Base-by-base conservation (phyloP, 2,113 vertebrate genomes). In the Ochotona curzoniae region DNA sequence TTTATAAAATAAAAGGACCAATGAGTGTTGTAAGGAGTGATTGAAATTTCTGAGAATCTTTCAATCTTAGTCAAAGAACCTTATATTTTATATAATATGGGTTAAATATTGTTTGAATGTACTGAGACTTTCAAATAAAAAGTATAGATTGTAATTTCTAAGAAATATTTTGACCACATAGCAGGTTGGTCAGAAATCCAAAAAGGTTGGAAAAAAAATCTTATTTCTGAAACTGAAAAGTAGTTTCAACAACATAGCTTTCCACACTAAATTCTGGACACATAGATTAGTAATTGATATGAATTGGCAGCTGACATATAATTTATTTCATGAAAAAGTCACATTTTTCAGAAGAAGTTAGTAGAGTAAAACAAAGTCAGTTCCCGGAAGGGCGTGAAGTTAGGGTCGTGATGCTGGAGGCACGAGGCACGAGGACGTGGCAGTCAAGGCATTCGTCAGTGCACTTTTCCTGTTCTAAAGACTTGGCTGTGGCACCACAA, bases 281-380 rank as follows among this genome's bases (percentile, higher is more conserved):
- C 20, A 30, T 0, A 8, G 15, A 20, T 63, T 54, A n/a, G n/a
- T 49, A 25, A 4, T 0, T 38, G 38, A 23, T 21, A 2, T 35
- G n/a, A 0, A 1, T 1, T 5, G 23, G 25, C 35, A 7, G 32
- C 6, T 21, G 38, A 21, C 8, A 20, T 20, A 11, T 8, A 26
- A 11, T 64, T 35, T n/a, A 30, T 54, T 78, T 38, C 64, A 20
- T 70, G n/a, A 38, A 28, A 57, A 51, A 54, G 17, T 26, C 38
- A 10, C 7, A 23, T 30, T 15, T 38, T 85, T 60, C 11, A 15
- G 6, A 26, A 38, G 57, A 61, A 38, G 32, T 44, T 10, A 74
- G 20, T 51, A 49, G 54, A 69, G 44, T 28, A 47, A 64, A 61
- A 5, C 11, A 9, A 1, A 13, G 57, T 23, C 38, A 47, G 20